Conservation (phyloP, 2,797 vertebrate species). For the Sphenodon punctatus region DNA sequence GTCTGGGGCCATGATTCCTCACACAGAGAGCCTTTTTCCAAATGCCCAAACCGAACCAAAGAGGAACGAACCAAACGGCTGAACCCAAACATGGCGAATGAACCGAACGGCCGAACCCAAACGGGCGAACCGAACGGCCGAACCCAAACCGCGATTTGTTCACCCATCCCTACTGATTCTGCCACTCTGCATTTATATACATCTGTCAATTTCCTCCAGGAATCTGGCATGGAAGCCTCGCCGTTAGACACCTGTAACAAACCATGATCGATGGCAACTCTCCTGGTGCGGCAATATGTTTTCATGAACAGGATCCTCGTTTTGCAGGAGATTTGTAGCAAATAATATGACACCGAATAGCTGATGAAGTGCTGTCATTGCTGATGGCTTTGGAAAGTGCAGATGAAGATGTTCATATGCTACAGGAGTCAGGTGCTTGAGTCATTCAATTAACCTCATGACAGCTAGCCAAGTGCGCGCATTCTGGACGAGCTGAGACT, state of each 20-base stretch:
- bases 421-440: conserved; percentile 60
- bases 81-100: too few species aligned
- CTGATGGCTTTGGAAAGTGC: conserved; percentile 61
- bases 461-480: conserved; percentile 44
- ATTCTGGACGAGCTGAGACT: conserved; percentile 24
- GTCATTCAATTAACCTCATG: conserved; percentile 66
- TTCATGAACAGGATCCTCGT: neutral
- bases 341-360: conserved; percentile 43
- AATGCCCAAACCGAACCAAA: too few species aligned
- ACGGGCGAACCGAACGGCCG: too few species aligned
- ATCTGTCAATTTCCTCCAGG: conserved; percentile 21
- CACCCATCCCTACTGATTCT: too few species aligned
- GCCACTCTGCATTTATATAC: neutral
- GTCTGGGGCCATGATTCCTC: too few species aligned
- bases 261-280: conserved; percentile 19
- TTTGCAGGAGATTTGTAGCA: neutral
- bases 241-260: neutral
- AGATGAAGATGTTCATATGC: conserved; percentile 58
- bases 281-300: neutral
- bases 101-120: too few species aligned
- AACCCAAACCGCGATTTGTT: too few species aligned
- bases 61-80: too few species aligned
- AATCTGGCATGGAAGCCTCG: conserved; percentile 1
- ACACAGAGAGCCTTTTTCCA: too few species aligned
- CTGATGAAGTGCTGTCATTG: conserved; percentile 48